Evolutionary conservation across 1,140 invertebrate genomes (phyloP).

Genomic region (Ptiloglossa arizonensis): DNA sequence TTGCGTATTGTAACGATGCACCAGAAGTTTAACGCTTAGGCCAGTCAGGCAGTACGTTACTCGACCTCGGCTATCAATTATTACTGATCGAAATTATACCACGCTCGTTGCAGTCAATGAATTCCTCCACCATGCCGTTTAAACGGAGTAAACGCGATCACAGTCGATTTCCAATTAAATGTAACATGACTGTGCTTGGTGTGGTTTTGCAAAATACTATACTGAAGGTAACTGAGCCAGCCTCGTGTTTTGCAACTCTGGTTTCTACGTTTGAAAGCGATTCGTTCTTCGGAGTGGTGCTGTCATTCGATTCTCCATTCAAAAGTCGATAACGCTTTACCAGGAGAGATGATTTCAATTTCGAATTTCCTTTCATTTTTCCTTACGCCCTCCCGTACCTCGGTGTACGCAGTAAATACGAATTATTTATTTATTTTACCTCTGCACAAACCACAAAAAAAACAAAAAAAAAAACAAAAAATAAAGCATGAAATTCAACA

Average conservation of each 20-base stretch:
- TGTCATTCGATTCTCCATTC: constrained; percentile 47
- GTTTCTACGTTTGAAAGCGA: constrained; percentile 11
- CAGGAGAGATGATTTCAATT: background rate
- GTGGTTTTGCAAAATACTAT: constrained; percentile 11
- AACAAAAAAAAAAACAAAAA: too few species aligned
- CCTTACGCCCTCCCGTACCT: too few species aligned
- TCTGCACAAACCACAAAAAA: too few species aligned
- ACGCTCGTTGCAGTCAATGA: background rate
- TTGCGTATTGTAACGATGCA: too few species aligned
- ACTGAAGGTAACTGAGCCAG: background rate
- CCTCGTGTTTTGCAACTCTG: background rate
- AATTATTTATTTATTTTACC: too few species aligned
- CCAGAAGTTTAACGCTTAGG: too few species aligned
- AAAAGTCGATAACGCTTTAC: constrained; percentile 6
- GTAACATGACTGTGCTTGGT: background rate
- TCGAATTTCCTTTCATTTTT: background rate
- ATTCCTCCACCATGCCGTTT: constrained; percentile 18
- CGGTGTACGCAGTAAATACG: too few species aligned
- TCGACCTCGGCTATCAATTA: background rate
- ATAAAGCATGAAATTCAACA: too few species aligned
- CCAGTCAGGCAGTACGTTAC: background rate
- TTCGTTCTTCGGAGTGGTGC: background rate
- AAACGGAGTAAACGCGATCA: constrained; percentile 23
- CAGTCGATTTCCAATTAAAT: constrained; percentile 35
- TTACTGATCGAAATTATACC: background rate